Percentiles rank a stretch among this genome's conserved stretches.
These are phyloP conservation scores for Phrynocephalus guinanensis DNA, from an alignment of 2,797 vertebrate species.

Conservation along the genomic window DNA sequence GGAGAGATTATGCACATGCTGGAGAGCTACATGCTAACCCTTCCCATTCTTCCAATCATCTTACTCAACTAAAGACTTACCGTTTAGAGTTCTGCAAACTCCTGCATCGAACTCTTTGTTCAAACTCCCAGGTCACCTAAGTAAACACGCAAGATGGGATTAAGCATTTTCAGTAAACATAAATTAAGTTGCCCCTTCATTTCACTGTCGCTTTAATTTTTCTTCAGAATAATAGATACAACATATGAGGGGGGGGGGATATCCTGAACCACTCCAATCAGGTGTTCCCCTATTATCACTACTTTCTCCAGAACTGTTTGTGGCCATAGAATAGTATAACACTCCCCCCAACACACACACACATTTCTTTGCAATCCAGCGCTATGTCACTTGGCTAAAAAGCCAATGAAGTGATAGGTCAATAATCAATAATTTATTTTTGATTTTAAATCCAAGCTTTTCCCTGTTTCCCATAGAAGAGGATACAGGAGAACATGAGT, in stretches of 20 bases:
- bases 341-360: no score
- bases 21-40: not conserved
- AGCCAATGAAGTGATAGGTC: no score
- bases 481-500: no score
- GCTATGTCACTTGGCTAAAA: no score
- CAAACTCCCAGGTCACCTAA: slow-evolving; percentile 27
- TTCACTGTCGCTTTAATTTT: not conserved
- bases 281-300: not conserved
- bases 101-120: not conserved
- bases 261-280: not conserved
- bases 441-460: no score
- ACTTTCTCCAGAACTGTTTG: not conserved
- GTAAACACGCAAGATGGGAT: not conserved
- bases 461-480: no score
- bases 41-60: not conserved
- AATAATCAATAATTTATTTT: no score
- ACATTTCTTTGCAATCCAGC: no score
- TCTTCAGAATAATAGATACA: not conserved
- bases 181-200: not conserved
- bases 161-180: slow-evolving; percentile 20
- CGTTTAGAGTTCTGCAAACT: slow-evolving; percentile 34
- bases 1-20: not conserved
- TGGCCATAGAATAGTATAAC: not conserved
- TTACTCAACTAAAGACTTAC: slow-evolving; percentile 37
- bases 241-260: not conserved